A percentile compares a stretch with the other conserved stretches of the same genome.
These are phyloP conservation scores for Polydrusus tereticollis DNA, from an alignment of 2,888 invertebrate genomes.

Conservation along the genomic window DNA sequence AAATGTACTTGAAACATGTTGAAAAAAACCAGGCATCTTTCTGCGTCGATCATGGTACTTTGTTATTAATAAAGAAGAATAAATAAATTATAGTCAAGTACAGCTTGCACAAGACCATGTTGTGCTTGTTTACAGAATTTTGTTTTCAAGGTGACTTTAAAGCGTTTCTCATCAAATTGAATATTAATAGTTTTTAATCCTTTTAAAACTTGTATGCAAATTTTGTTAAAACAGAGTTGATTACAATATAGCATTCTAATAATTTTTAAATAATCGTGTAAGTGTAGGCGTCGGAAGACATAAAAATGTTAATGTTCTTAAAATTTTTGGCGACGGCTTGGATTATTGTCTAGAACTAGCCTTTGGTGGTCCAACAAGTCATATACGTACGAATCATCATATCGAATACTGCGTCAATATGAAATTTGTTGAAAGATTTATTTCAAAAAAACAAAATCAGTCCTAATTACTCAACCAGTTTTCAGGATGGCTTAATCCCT, in stretches of 20 bases:
- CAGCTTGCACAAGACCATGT: neutral
- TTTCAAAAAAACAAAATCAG: too few species aligned
- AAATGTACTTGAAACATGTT: too few species aligned
- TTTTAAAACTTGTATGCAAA: slow-evolving; percentile 2
- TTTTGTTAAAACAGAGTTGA: neutral
- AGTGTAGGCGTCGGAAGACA: slow-evolving; percentile 7
- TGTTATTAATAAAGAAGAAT: too few species aligned
- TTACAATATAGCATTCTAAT: slow-evolving; percentile 3
- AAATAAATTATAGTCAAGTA: neutral
- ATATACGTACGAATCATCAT: too few species aligned
- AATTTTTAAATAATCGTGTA: neutral
- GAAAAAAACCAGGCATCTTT: too few species aligned
- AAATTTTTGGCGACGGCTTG: too few species aligned
- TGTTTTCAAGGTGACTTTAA: neutral
- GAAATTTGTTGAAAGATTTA: too few species aligned
- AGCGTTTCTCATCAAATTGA: neutral
- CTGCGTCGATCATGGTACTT: too few species aligned
- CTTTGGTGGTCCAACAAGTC: too few species aligned
- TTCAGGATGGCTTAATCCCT: too few species aligned
- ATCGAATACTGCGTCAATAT: too few species aligned
- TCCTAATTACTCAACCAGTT: too few species aligned
- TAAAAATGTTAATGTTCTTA: slow-evolving; percentile 2
- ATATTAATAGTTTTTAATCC: neutral
- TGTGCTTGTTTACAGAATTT: neutral
- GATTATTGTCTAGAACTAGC: neutral